A percentile compares a stretch with the other conserved stretches of the same genome.
Conservation (phyloP, 2,888 invertebrate genomes). For the Euspilapteryx auroguttella region DNA sequence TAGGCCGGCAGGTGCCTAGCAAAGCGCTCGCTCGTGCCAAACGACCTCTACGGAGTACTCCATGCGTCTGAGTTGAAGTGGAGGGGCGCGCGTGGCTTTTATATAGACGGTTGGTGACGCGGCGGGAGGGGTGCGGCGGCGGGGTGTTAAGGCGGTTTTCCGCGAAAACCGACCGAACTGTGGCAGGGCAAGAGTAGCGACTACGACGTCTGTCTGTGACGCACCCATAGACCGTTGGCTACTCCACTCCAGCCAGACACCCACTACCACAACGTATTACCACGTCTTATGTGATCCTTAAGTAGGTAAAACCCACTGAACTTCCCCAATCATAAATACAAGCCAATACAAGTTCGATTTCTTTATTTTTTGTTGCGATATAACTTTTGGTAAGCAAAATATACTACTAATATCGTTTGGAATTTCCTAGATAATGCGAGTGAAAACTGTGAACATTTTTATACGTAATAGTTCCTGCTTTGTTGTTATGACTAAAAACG, state of each 20-base stretch:
- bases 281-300: too few relatives aligned
- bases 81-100: conserved; percentile 46
- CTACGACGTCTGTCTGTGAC: conserved; percentile 17
- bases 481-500: too few relatives aligned
- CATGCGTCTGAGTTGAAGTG: conserved; percentile 61
- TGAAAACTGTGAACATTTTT: too few relatives aligned
- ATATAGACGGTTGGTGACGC: conserved; percentile 46
- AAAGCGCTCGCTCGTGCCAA: conserved; percentile 64
- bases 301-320: conserved; percentile 12
- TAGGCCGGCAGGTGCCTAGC: conserved; percentile 64
- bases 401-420: too few relatives aligned
- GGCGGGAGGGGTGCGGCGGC: conserved; percentile 20
- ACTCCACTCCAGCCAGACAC: not conserved
- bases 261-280: not conserved
- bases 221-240: not conserved
- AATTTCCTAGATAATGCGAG: too few relatives aligned
- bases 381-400: too few relatives aligned
- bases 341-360: too few relatives aligned
- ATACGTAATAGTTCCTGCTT: too few relatives aligned
- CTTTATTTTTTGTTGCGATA: too few relatives aligned
- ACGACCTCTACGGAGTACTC: conserved; percentile 64
- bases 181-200: conserved; percentile 32
- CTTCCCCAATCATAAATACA: too few relatives aligned
- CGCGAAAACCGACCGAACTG: conserved; percentile 49
- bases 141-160: conserved; percentile 46